A percentile compares a stretch with the other conserved stretches of the same genome.
Evolutionary conservation across 2,888 invertebrate species (phyloP).

Genomic region (Cheilosia variabilis): DNA sequence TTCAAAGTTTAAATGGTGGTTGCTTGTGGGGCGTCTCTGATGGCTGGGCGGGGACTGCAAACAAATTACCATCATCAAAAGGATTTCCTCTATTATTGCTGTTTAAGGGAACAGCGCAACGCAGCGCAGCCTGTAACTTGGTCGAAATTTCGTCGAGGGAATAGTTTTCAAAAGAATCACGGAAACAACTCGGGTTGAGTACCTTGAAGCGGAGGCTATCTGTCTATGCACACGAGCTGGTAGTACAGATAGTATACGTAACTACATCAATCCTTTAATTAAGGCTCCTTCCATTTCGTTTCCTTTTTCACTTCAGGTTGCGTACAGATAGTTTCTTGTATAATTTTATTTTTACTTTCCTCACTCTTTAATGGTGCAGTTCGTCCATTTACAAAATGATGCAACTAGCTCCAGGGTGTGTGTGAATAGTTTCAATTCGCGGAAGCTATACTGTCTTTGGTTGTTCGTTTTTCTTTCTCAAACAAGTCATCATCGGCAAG

Average conservation of each 20-base stretch:
- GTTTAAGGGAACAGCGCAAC: constrained; percentile 38
- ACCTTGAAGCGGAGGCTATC: constrained; percentile 10
- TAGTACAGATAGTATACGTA: constrained; percentile 7
- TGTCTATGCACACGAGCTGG: background rate
- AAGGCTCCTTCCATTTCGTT: constrained; percentile 68
- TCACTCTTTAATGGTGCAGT: constrained; percentile 1
- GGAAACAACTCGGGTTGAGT: constrained; percentile 20
- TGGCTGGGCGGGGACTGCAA: constrained; percentile 31
- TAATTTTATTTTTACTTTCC: constrained; percentile 58
- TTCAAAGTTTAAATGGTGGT: constrained; percentile 58
- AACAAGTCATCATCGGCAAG: constrained; percentile 41
- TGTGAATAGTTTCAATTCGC: too few relatives aligned
- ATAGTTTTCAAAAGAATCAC: constrained; percentile 36
- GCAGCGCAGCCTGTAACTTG: constrained; percentile 56
- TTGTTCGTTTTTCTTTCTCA: constrained; percentile 33
- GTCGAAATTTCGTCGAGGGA: constrained; percentile 45
- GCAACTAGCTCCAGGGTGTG: background rate
- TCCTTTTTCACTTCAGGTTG: constrained; percentile 62
- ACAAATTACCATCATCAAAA: constrained; percentile 75
- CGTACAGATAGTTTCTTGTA: constrained; percentile 19
- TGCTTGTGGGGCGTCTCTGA: constrained; percentile 1
- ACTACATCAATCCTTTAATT: constrained; percentile 71
- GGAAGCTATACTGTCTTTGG: constrained; percentile 17
- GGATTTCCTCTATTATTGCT: constrained; percentile 71
- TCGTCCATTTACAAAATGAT: constrained; percentile 22